Evolutionary conservation across 2,113 vertebrate genomes (phyloP).

Genomic region (Meles meles): DNA sequence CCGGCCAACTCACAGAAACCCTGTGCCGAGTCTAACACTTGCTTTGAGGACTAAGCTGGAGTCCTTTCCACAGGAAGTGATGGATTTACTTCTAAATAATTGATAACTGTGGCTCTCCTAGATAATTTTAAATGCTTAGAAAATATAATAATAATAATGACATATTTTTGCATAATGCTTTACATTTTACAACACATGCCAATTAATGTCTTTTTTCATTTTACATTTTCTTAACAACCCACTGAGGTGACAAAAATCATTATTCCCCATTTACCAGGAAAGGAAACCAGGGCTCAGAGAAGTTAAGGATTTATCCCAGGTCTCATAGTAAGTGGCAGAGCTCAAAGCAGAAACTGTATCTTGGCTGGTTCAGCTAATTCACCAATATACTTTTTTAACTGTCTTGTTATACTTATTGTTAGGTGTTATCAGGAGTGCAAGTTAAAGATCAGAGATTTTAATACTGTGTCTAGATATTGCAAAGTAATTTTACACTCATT

Average conservation of each 20-base stretch:
- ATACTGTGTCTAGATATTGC: slow-evolving; percentile 6
- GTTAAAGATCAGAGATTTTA: slow-evolving; percentile 30
- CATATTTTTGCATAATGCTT: background rate
- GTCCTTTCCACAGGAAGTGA: slow-evolving; percentile 32
- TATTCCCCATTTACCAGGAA: background rate
- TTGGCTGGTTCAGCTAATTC: slow-evolving; percentile 38
- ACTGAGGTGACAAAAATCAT: slow-evolving; percentile 4
- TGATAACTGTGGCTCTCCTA: slow-evolving; percentile 14
- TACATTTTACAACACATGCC: slow-evolving; percentile 28
- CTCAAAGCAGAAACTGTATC: background rate
- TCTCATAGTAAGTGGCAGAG: background rate
- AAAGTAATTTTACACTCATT: slow-evolving; percentile 35
- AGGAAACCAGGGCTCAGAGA: slow-evolving; percentile 43
- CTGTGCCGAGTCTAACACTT: slow-evolving; percentile 33
- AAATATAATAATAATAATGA: slow-evolving; percentile 12
- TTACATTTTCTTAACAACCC: slow-evolving; percentile 43
- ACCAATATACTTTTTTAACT: background rate
- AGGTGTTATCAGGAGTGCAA: background rate
- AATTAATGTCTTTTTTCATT: slow-evolving; percentile 44
- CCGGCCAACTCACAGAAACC: slow-evolving; percentile 32
- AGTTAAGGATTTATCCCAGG: slow-evolving; percentile 21
- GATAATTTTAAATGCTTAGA: slow-evolving; percentile 43
- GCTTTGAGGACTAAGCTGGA: slow-evolving; percentile 34
- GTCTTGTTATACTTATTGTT: background rate
- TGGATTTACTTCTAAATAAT: slow-evolving; percentile 57